Conservation (phyloP, 2,888 invertebrate genomes). For the Oscheius sp. region DNA sequence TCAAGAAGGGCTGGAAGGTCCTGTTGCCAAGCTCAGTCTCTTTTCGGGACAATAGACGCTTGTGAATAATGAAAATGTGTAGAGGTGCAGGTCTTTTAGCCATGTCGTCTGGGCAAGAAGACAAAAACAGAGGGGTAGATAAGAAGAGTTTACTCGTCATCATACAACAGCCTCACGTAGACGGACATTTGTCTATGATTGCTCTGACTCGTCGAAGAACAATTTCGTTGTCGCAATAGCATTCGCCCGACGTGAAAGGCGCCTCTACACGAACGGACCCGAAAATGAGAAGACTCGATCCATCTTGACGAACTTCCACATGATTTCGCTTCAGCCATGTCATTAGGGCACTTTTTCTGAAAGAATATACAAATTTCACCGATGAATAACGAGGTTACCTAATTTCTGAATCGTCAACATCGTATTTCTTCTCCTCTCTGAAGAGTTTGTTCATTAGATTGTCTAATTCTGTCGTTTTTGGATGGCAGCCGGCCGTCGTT, state of each 20-base stretch:
- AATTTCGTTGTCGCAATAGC: slow-evolving; percentile 55
- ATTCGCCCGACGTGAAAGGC: slow-evolving; percentile 45
- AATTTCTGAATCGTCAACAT: slow-evolving; percentile 8
- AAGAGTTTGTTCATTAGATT: slow-evolving; percentile 7
- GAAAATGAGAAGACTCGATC: slow-evolving; percentile 20
- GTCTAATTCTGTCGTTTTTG: slow-evolving; percentile 22
- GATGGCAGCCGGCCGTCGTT: slow-evolving; percentile 12
- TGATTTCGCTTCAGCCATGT: slow-evolving; percentile 38
- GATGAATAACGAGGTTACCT: neutral
- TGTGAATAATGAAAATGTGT: no score
- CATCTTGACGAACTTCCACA: slow-evolving; percentile 31
- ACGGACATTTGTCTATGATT: slow-evolving; percentile 34
- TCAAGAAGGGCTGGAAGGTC: neutral
- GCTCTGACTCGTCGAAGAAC: slow-evolving; percentile 47
- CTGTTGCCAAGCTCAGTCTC: slow-evolving; percentile 10
- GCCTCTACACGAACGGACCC: slow-evolving; percentile 38
- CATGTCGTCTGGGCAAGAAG: no score
- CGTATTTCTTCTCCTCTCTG: slow-evolving; percentile 8
- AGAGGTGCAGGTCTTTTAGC: no score
- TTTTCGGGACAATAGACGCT: neutral
- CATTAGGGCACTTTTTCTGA: slow-evolving; percentile 29
- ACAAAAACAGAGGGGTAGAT: no score
- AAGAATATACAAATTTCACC: neutral
- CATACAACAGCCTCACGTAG: neutral
- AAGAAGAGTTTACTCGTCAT: no score